Percentiles rank a stretch among this genome's conserved stretches.
Evolutionary conservation across 2,888 invertebrate species (phyloP).

Genomic region (Terebella lapidaria): DNA sequence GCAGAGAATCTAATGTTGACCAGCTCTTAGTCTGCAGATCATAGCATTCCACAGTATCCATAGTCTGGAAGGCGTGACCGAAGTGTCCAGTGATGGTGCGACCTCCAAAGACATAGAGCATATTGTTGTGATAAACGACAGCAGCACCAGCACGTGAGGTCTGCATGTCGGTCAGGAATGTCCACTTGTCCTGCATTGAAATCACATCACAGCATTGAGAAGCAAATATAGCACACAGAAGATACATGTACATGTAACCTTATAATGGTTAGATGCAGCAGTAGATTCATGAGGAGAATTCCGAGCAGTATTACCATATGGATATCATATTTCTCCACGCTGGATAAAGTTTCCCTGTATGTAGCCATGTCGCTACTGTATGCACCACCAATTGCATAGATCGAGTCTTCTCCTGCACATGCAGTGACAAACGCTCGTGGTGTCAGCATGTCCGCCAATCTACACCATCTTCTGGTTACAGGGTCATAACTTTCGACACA

Average conservation of each 20-base stretch:
- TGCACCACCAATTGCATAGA: conserved; percentile 87
- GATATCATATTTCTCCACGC: conserved; percentile 78
- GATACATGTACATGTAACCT: background rate
- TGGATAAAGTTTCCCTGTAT: conserved; percentile 69
- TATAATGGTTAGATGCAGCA: too few relatives aligned
- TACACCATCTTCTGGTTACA: conserved; percentile 55
- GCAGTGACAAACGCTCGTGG: conserved; percentile 85
- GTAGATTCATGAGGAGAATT: too few relatives aligned
- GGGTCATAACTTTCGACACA: conserved; percentile 46
- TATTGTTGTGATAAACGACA: background rate
- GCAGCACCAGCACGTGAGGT: background rate
- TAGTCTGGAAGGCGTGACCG: background rate
- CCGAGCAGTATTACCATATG: conserved; percentile 67
- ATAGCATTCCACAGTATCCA: background rate
- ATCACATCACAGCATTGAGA: background rate
- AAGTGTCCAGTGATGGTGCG: background rate
- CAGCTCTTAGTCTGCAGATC: background rate
- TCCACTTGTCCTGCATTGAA: background rate
- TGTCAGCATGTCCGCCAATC: conserved; percentile 62
- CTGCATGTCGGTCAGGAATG: background rate
- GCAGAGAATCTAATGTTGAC: background rate
- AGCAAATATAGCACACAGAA: background rate
- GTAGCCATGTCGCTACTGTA: too few relatives aligned
- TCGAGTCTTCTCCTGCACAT: conserved; percentile 69
- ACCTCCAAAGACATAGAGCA: conserved; percentile 1